Percentiles rank a stretch among this genome's conserved stretches.
These are phyloP conservation scores for Diarsia mendica DNA, from an alignment of 2,888 invertebrate genomes.

Conservation along the genomic window DNA sequence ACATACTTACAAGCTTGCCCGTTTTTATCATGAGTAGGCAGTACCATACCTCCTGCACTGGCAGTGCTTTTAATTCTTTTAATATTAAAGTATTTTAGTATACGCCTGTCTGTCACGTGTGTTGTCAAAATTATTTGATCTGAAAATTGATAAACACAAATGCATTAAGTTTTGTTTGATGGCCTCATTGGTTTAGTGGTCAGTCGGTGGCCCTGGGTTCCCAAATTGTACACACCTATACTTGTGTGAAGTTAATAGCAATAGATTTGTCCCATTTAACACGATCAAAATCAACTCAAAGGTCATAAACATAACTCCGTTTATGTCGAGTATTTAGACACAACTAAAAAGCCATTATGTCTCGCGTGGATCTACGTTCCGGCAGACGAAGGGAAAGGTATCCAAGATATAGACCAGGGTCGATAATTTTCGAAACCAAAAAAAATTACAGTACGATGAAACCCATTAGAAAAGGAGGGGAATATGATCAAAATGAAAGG, in stretches of 20 bases:
- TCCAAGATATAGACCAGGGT: too few relatives aligned
- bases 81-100: constrained; percentile 66
- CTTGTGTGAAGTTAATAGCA: not conserved
- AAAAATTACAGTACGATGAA: too few relatives aligned
- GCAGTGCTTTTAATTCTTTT: constrained; percentile 15
- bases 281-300: not conserved
- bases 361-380: too few relatives aligned
- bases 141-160: constrained; percentile 62
- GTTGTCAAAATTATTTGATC: constrained; percentile 70
- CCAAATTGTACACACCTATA: not conserved
- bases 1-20: too few relatives aligned
- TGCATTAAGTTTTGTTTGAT: not conserved
- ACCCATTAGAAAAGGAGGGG: too few relatives aligned
- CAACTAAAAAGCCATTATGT: too few relatives aligned
- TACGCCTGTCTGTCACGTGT: constrained; percentile 34
- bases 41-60: constrained; percentile 53
- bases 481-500: too few relatives aligned
- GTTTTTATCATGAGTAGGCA: too few relatives aligned
- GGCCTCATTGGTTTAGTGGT: not conserved
- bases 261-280: not conserved
- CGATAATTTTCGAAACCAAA: too few relatives aligned
- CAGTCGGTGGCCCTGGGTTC: not conserved
- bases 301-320: not conserved
- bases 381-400: too few relatives aligned
- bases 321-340: too few relatives aligned